Conservation (phyloP, 2,113 vertebrate genomes). For the Seriola quinqueradiata region DNA sequence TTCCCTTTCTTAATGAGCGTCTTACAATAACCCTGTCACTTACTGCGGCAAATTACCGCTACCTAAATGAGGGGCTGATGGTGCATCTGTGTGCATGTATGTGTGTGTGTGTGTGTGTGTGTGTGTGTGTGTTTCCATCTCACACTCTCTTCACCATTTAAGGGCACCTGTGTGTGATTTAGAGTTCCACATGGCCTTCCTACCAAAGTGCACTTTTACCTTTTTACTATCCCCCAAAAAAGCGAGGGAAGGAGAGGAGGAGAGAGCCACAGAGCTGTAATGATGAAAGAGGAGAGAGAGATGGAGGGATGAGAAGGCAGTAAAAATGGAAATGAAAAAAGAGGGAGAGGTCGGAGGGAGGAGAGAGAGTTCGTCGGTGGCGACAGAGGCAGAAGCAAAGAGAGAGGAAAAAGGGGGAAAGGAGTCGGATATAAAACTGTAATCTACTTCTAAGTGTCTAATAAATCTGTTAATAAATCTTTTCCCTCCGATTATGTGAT, state of each 20-base stretch:
- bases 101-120: slow-evolving; percentile 20
- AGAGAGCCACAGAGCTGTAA: slow-evolving; percentile 27
- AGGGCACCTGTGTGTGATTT: slow-evolving; percentile 77
- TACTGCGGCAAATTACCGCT: slow-evolving; percentile 74
- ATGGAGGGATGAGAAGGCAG: slow-evolving; percentile 56
- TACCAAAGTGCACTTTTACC: slow-evolving; percentile 71
- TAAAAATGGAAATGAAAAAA: slow-evolving; percentile 68
- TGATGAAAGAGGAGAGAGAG: slow-evolving; percentile 62
- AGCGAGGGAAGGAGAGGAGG: slow-evolving; percentile 5
- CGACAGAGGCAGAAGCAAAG: slow-evolving; percentile 13
- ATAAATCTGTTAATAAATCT: slow-evolving; percentile 33
- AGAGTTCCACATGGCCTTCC: slow-evolving; percentile 67
- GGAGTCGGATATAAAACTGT: slow-evolving; percentile 24
- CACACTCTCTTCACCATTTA: slow-evolving; percentile 57
- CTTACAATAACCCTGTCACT: slow-evolving; percentile 82
- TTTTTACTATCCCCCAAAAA: slow-evolving; percentile 68
- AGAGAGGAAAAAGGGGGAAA: not conserved
- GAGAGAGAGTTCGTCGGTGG: not conserved
- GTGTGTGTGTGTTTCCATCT: slow-evolving; percentile 36
- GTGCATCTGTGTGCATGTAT: slow-evolving; percentile 1
- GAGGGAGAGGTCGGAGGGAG: not conserved
- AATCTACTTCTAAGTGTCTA: slow-evolving; percentile 30
- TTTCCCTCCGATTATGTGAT: slow-evolving; percentile 21
- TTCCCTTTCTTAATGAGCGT: slow-evolving; percentile 81
- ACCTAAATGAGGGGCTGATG: slow-evolving; percentile 69